A percentile compares a stretch with the other conserved stretches of the same genome.
These are phyloP conservation scores for Amphilophus citrinellus DNA, from an alignment of 2,113 vertebrate genomes.

Conservation along the genomic window DNA sequence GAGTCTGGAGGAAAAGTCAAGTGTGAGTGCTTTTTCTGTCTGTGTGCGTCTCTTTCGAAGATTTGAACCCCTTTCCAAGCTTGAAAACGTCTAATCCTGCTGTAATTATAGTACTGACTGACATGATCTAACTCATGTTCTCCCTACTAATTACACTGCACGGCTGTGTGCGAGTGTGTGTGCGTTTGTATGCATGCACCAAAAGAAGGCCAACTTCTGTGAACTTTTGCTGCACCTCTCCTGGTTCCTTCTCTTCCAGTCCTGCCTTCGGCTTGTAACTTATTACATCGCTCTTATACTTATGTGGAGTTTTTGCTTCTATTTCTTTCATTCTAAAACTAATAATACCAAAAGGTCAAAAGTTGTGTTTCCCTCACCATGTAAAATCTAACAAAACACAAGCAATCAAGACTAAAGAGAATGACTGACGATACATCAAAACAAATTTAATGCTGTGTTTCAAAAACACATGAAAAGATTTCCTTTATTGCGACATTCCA, in stretches of 20 bases:
- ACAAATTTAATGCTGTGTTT: no score
- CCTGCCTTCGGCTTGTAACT: background rate
- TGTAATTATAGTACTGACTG: slow-evolving; percentile 52
- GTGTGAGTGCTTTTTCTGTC: background rate
- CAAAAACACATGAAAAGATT: no score
- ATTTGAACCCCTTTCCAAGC: background rate
- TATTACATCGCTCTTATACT: background rate
- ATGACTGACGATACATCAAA: no score
- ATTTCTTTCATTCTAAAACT: background rate
- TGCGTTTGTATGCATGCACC: background rate
- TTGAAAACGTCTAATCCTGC: slow-evolving; percentile 35
- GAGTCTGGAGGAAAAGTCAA: background rate
- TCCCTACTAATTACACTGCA: slow-evolving; percentile 56
- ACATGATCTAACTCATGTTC: slow-evolving; percentile 42
- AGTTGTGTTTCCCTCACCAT: background rate
- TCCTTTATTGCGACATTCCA: background rate
- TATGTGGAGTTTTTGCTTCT: background rate
- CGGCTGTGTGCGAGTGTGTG: background rate
- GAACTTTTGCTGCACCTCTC: background rate
- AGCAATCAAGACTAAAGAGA: no score
- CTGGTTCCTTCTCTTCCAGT: background rate
- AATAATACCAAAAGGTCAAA: accelerated
- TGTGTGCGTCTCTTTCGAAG: background rate
- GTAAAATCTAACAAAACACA: no score
- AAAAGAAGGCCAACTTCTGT: background rate